phyloP scores from a whole-genome alignment of 92 coral and sea anemone species.

The Epizoanthus rinbou region DNA sequence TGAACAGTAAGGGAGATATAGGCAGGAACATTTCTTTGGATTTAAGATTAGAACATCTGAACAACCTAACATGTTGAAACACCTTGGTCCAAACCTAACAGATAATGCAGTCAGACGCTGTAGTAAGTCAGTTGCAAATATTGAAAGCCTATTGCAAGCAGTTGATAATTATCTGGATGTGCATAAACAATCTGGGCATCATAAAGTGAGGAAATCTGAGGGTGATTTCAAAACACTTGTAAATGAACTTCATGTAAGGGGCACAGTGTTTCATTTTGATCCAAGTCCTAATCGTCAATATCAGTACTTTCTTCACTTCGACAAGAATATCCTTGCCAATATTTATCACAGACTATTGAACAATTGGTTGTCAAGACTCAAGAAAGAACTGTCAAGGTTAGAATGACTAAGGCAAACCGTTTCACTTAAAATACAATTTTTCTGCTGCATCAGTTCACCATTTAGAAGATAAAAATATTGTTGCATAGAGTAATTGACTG shows the following conservation, averaged over 20 bases:
- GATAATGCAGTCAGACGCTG: slow-evolving; percentile 52
- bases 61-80: slow-evolving; percentile 42
- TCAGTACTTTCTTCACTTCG: slow-evolving; percentile 44
- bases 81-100: slow-evolving; percentile 64
- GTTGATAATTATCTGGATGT: slow-evolving; percentile 54
- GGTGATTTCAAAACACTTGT: slow-evolving; percentile 61
- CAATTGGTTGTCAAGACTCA: slow-evolving; percentile 53
- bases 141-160: slow-evolving; percentile 57
- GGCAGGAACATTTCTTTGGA: slow-evolving; percentile 72
- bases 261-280: slow-evolving; percentile 51
- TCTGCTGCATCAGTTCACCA: too few relatives aligned
- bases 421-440: too few relatives aligned
- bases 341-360: slow-evolving; percentile 48
- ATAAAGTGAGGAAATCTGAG: slow-evolving; percentile 45
- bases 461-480: too few relatives aligned
- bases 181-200: slow-evolving; percentile 56
- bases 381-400: slow-evolving; percentile 7
- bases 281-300: slow-evolving; percentile 47
- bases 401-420: not conserved
- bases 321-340: slow-evolving; percentile 27
- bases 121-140: slow-evolving; percentile 50
- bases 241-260: slow-evolving; percentile 57
- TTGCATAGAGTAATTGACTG: too few relatives aligned
- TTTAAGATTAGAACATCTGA: slow-evolving; percentile 61
- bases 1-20: slow-evolving; percentile 64